phyloP scores from a whole-genome alignment of 2,797 vertebrate genomes.

The Heteromormyrus szaboi region DNA sequence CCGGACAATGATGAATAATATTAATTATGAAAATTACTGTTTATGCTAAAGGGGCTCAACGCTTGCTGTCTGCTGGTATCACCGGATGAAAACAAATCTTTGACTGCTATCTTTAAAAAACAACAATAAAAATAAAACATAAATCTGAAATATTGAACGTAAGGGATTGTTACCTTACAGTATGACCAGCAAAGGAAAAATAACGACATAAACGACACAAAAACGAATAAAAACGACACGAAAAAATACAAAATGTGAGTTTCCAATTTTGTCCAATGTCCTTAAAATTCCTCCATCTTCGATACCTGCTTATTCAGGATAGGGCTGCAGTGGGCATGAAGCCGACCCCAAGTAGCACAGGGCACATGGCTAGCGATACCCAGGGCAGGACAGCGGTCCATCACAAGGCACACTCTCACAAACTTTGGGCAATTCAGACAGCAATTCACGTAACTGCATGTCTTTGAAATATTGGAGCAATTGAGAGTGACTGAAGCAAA shows the following conservation, averaged over 20 bases:
- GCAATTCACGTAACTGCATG: neutral
- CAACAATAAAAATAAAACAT: neutral
- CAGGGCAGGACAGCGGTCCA: neutral
- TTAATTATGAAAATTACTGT: neutral
- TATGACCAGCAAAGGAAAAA: neutral
- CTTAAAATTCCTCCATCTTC: neutral
- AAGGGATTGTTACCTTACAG: neutral
- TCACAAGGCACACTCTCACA: neutral
- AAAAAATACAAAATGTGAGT: neutral
- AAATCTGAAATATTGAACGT: neutral
- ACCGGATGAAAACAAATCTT: neutral
- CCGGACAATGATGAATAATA: neutral
- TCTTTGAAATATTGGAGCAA: neutral
- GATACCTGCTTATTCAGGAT: neutral
- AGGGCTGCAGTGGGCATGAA: neutral
- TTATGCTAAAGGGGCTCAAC: neutral
- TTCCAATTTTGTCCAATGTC: neutral
- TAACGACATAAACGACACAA: neutral
- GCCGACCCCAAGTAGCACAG: neutral
- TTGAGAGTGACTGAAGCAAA: neutral
- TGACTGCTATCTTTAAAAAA: neutral
- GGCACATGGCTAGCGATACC: neutral
- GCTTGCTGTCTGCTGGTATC: conserved; percentile 10
- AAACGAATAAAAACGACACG: neutral
- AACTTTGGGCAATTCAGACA: neutral